These are phyloP conservation scores for Plecotus auritus DNA, from an alignment of 2,113 vertebrate species.

Conservation along the genomic window DNA sequence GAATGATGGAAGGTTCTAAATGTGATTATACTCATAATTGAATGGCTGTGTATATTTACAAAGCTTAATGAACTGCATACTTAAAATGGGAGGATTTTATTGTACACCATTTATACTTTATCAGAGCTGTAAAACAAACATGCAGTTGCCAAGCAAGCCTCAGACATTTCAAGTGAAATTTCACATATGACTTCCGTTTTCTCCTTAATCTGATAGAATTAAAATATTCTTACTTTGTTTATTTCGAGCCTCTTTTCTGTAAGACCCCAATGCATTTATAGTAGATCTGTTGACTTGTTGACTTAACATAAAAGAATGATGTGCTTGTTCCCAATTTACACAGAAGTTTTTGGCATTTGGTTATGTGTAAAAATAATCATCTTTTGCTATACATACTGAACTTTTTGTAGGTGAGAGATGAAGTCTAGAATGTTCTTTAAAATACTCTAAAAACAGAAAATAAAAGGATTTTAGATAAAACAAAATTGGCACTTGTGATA, in stretches of 20 bases:
- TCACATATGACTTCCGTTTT: background rate
- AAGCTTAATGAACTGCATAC: background rate
- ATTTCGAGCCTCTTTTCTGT: background rate
- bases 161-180: constrained; percentile 23
- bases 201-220: constrained; percentile 12
- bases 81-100: constrained; percentile 4
- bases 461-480: background rate
- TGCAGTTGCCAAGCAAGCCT: background rate
- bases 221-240: background rate
- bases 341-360: constrained; percentile 7
- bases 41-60: background rate
- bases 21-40: background rate
- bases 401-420: background rate
- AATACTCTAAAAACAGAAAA: background rate
- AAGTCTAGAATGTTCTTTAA: constrained; percentile 17
- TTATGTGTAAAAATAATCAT: background rate
- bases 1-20: background rate
- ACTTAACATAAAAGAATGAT: background rate
- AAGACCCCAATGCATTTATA: background rate
- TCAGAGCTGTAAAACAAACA: background rate
- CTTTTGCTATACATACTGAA: background rate
- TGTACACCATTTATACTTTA: background rate
- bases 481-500: background rate
- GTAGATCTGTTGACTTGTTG: background rate
- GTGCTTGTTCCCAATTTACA: background rate